Evolutionary conservation across 2,797 vertebrate species (phyloP).

Genomic region (Petrocephalus schoutedeni): DNA sequence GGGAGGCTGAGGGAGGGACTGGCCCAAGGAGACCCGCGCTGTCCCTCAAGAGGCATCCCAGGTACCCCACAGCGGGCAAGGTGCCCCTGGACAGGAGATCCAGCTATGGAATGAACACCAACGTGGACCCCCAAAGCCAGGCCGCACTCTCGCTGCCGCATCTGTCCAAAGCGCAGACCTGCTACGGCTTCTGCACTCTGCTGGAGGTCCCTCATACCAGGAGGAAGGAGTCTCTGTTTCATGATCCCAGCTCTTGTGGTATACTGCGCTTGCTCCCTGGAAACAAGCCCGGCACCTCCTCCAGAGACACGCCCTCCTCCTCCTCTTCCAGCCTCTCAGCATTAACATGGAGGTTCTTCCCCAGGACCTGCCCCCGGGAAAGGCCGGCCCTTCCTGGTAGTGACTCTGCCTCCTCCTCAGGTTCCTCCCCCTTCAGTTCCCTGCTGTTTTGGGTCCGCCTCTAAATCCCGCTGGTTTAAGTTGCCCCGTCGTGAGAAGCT

Average conservation of each 20-base stretch:
- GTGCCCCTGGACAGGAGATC: slow-evolving; percentile 48
- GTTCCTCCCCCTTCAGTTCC: slow-evolving; percentile 75
- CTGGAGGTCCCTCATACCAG: slow-evolving; percentile 89
- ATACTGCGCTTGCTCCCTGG: slow-evolving; percentile 63
- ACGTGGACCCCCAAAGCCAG: slow-evolving; percentile 77
- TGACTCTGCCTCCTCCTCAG: slow-evolving; percentile 71
- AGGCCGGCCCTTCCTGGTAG: slow-evolving; percentile 68
- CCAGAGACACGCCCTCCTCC: slow-evolving; percentile 41
- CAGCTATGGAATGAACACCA: slow-evolving; percentile 73
- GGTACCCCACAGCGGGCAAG: slow-evolving; percentile 68
- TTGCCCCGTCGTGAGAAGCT: slow-evolving; percentile 71
- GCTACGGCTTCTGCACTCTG: slow-evolving; percentile 88
- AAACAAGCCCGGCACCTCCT: slow-evolving; percentile 61
- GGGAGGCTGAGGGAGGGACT: slow-evolving; percentile 44
- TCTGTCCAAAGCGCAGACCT: slow-evolving; percentile 70
- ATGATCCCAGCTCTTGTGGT: slow-evolving; percentile 50
- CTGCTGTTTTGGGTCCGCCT: slow-evolving; percentile 58
- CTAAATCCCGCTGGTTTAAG: slow-evolving; percentile 65
- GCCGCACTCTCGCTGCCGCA: slow-evolving; percentile 71
- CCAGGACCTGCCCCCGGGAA: slow-evolving; percentile 51
- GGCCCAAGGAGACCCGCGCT: slow-evolving; percentile 43
- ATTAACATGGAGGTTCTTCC: slow-evolving; percentile 53
- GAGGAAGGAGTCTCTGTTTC: slow-evolving; percentile 86
- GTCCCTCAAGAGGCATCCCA: slow-evolving; percentile 32
- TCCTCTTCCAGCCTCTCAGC: slow-evolving; percentile 62